These are phyloP conservation scores for Mactromeris polynyma DNA, from an alignment of 2,888 invertebrate genomes.

Conservation along the genomic window DNA sequence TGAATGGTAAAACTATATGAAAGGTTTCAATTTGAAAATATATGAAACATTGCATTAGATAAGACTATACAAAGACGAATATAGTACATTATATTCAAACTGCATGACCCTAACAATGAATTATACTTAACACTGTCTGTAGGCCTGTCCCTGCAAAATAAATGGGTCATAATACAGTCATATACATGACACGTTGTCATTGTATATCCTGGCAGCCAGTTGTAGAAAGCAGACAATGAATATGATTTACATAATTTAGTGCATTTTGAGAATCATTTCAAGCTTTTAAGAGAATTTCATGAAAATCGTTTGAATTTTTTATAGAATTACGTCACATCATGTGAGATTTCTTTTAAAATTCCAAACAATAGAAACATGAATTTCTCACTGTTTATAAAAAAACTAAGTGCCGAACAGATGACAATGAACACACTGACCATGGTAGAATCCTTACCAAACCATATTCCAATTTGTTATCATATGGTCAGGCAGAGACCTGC, in stretches of 20 bases:
- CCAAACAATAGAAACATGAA: not conserved
- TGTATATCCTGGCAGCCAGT: not conserved
- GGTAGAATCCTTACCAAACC: no score
- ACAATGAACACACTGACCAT: no score
- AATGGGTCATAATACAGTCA: conserved; percentile 20
- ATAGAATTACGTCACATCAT: not conserved
- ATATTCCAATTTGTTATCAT: no score
- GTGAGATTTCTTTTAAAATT: not conserved
- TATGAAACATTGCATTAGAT: not conserved
- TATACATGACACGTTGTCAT: not conserved
- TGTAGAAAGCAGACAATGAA: not conserved
- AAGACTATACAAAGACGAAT: not conserved
- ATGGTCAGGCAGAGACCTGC: no score
- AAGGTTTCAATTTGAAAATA: not conserved
- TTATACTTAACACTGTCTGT: conserved; percentile 68
- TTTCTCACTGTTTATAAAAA: no score
- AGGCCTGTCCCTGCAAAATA: conserved; percentile 58
- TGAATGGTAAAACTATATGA: not conserved
- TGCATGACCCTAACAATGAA: conserved; percentile 30
- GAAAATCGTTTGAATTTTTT: not conserved
- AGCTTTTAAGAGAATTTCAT: not conserved
- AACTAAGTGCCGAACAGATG: no score
- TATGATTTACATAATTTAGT: not conserved
- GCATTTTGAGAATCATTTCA: not conserved
- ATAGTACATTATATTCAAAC: not conserved